Evolutionary conservation across 2,888 invertebrate genomes (phyloP), one percentile per base, ranked within the genome.

Genomic region (Acleris emargana): DNA sequence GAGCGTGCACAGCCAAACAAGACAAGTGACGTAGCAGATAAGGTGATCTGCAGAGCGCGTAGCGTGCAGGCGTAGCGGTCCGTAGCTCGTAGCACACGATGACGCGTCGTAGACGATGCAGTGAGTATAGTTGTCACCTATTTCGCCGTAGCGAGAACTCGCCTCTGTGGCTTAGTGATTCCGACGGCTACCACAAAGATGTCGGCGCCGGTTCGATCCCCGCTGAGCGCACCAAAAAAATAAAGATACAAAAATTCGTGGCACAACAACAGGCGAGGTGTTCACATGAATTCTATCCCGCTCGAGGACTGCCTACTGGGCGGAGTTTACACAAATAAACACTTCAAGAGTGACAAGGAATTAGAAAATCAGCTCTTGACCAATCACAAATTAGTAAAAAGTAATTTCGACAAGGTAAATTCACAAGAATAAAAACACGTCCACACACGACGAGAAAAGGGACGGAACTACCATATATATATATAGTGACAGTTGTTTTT

Each of bases 281-380:
- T 16, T 13, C 13, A 25, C 5, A 25, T 25, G 25, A 25, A 25
- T 25, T 9, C 32, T 16, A 11, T 25, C 52, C 11, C 28, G 4
- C 28, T 32, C 28, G 32, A n/a, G 16, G 28, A 32, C 28, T 25
- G 28, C 52, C 52, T 13, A 25, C 52, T 52, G 32, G 52, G 52
- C n/a, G 52, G 52, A 52, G 52, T 52, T 16, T 1, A 5, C 17
- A 28, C n/a, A 9, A 9, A 28, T 9, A 28, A 28, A 28, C 52
- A 32, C 28, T 17, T 6, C 52, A 28, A 52, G 52, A 52, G 52
- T 17, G 16, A 52, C 28, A 52, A 52, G 17, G 52, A 52, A 52
- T 52, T 9, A 5, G 17, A 52, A 32, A n/a, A 16, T 32, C 7
- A 18, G 28, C 9, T 32, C 52, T n/a, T 9, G 28, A 52, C 52